A percentile compares a stretch with the other conserved stretches of the same genome.
Conservation (phyloP, 2,888 invertebrate species). For the Limenitis camilla region DNA sequence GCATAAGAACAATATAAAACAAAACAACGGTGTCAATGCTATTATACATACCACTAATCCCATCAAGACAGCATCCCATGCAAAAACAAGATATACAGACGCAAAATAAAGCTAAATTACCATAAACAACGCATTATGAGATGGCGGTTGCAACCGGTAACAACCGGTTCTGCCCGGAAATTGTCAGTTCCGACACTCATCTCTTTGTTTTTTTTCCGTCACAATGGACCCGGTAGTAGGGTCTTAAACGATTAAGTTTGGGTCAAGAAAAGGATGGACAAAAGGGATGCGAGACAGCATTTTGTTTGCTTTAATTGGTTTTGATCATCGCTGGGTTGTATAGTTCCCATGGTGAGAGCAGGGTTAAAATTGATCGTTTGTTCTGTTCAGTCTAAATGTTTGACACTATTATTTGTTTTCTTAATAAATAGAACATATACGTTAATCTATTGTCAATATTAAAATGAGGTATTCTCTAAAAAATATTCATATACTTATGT, state of each 20-base stretch:
- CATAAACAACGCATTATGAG: slow-evolving; percentile 69
- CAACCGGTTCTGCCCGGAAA: slow-evolving; percentile 61
- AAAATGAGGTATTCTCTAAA: too few species aligned
- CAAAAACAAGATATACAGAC: slow-evolving; percentile 43
- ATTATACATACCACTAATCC: slow-evolving; percentile 41
- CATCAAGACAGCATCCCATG: slow-evolving; percentile 51
- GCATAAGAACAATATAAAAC: not conserved
- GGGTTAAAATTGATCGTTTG: not conserved
- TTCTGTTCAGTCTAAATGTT: not conserved
- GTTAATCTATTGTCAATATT: too few species aligned
- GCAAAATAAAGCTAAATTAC: slow-evolving; percentile 68
- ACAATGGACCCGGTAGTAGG: slow-evolving; percentile 42
- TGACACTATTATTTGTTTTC: not conserved
- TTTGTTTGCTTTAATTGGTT: slow-evolving; percentile 35
- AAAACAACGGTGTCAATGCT: slow-evolving; percentile 4
- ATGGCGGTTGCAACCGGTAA: slow-evolving; percentile 54
- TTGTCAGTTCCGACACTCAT: slow-evolving; percentile 54
- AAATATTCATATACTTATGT: too few species aligned
- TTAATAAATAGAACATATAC: not conserved
- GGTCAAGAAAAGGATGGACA: slow-evolving; percentile 41
- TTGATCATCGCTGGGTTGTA: slow-evolving; percentile 13
- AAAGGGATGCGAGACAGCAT: slow-evolving; percentile 35
- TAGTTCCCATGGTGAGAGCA: slow-evolving; percentile 17
- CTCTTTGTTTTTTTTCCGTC: slow-evolving; percentile 51
- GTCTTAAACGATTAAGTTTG: slow-evolving; percentile 48